phyloP scores from a whole-genome alignment of 2,797 vertebrate species.

The Paguma larvata region DNA sequence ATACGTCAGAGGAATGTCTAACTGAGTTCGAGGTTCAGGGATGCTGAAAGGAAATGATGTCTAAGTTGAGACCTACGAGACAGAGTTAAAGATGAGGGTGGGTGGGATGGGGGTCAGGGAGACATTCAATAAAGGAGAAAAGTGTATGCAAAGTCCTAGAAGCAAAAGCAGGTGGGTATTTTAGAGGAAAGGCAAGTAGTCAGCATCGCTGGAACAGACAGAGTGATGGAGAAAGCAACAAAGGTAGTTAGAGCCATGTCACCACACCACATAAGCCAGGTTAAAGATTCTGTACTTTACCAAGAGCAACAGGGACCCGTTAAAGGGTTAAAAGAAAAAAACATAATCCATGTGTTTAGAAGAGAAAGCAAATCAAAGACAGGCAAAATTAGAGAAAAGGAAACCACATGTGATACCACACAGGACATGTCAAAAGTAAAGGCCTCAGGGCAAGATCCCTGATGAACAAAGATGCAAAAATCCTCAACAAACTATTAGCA shows the following conservation, averaged over 20 bases:
- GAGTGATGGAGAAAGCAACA: background rate
- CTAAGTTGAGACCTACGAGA: background rate
- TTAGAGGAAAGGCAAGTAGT: background rate
- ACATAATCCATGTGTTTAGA: background rate
- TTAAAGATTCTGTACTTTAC: background rate
- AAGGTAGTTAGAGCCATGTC: background rate
- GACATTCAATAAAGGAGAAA: background rate
- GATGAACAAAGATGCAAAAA: background rate
- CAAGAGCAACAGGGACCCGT: background rate
- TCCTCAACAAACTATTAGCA: background rate
- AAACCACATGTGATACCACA: background rate
- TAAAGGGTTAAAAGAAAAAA: constrained; percentile 18
- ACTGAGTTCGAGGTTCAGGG: background rate
- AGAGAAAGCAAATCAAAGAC: background rate
- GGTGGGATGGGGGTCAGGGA: no score
- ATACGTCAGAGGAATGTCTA: background rate
- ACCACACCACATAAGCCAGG: background rate
- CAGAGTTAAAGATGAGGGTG: constrained; percentile 10
- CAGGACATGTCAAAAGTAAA: background rate
- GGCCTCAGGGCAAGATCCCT: background rate
- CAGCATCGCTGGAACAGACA: background rate
- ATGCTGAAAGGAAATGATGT: background rate
- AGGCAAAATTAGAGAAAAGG: constrained; percentile 39
- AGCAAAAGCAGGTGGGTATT: background rate
- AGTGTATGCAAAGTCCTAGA: background rate